phyloP scores from a whole-genome alignment of 2,888 invertebrate genomes.

The Drosophila maculinotata region DNA sequence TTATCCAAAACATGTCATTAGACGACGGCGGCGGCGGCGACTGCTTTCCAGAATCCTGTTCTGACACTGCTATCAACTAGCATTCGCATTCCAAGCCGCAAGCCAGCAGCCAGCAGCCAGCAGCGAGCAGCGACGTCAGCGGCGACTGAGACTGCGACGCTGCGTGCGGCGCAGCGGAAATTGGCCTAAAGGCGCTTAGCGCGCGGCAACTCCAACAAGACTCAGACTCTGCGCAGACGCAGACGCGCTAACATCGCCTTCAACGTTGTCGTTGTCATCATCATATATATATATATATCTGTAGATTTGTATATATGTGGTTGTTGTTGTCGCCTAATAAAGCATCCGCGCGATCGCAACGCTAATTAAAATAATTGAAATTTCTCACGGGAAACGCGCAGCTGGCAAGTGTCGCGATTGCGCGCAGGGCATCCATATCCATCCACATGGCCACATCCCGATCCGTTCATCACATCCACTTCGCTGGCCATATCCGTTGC shows the following conservation, averaged over 20 bases:
- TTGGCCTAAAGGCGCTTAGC: slow-evolving; percentile 62
- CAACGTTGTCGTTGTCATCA: slow-evolving; percentile 40
- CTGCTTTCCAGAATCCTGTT: slow-evolving; percentile 74
- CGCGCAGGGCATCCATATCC: slow-evolving; percentile 58
- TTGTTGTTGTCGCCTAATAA: slow-evolving; percentile 68
- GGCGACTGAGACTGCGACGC: slow-evolving; percentile 19
- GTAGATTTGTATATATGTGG: slow-evolving; percentile 7
- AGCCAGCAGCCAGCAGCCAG: too few species aligned
- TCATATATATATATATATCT: not conserved
- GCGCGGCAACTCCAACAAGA: slow-evolving; percentile 32
- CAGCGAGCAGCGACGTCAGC: slow-evolving; percentile 9
- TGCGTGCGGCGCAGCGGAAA: slow-evolving; percentile 68
- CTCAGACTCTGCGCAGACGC: slow-evolving; percentile 76
- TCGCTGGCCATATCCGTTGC: slow-evolving; percentile 67
- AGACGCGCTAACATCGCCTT: slow-evolving; percentile 79
- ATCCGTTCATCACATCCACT: slow-evolving; percentile 24
- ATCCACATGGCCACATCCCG: slow-evolving; percentile 34
- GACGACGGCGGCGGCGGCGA: slow-evolving; percentile 61
- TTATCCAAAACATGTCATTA: slow-evolving; percentile 84
- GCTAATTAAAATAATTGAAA: slow-evolving; percentile 83
- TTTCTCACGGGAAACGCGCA: slow-evolving; percentile 83
- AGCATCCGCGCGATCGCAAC: slow-evolving; percentile 76
- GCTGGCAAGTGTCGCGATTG: slow-evolving; percentile 60
- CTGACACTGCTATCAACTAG: slow-evolving; percentile 74
- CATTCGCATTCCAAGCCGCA: slow-evolving; percentile 58